These are phyloP conservation scores for Thereva unica DNA, from an alignment of 2,888 invertebrate genomes.

Conservation along the genomic window DNA sequence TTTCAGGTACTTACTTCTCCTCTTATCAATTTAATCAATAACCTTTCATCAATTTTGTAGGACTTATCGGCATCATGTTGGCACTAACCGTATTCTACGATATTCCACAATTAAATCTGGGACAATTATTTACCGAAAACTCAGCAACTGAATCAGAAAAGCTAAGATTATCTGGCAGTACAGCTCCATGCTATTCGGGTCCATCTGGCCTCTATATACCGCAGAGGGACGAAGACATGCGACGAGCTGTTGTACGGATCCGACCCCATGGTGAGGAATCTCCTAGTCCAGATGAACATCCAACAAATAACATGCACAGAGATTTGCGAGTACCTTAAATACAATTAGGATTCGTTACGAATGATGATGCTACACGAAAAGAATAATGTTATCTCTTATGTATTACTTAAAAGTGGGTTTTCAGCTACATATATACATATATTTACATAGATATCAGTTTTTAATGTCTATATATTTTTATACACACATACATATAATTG, in stretches of 20 bases:
- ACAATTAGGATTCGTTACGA: background rate
- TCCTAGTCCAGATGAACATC: slow-evolving; percentile 72
- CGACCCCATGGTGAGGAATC: slow-evolving; percentile 69
- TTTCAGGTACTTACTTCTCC: slow-evolving; percentile 45
- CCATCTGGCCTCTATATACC: slow-evolving; percentile 57
- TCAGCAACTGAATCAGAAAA: slow-evolving; percentile 68
- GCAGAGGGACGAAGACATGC: slow-evolving; percentile 61
- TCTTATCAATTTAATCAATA: background rate
- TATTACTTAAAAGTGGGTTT: too few species aligned
- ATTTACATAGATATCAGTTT: too few species aligned
- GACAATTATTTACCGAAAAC: slow-evolving; percentile 73
- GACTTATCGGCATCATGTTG: slow-evolving; percentile 83
- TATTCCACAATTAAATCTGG: slow-evolving; percentile 85
- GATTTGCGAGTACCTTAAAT: slow-evolving; percentile 63
- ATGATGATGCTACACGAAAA: too few species aligned
- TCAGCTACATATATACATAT: too few species aligned
- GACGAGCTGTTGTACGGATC: slow-evolving; percentile 68
- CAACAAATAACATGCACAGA: slow-evolving; percentile 63
- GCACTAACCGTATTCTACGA: slow-evolving; percentile 84
- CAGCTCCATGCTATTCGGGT: slow-evolving; percentile 55
- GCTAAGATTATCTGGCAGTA: slow-evolving; percentile 64
- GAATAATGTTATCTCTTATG: too few species aligned
- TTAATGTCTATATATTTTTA: too few species aligned
- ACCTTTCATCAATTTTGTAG: slow-evolving; percentile 56
- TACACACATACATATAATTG: too few species aligned